phyloP scores from a whole-genome alignment of 2,113 vertebrate species.

The Dipodomys spectabilis region DNA sequence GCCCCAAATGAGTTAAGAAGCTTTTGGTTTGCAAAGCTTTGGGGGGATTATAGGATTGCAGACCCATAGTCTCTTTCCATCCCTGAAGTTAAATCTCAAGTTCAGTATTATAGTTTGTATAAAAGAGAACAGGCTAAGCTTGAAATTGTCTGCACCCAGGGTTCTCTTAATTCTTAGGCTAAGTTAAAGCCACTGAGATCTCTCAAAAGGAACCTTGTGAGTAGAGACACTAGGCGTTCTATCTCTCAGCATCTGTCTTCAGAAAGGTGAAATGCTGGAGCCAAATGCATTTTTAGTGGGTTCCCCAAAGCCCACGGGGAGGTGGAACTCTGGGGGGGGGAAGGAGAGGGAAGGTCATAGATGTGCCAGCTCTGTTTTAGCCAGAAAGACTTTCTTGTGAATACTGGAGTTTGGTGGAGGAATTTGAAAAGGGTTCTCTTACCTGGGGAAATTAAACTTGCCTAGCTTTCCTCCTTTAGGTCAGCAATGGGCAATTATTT shows the following conservation, averaged over 20 bases:
- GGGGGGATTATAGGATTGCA: conserved; percentile 59
- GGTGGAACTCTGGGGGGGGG: no score
- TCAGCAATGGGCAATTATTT: background rate
- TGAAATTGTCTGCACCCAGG: background rate
- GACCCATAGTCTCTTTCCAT: conserved; percentile 47
- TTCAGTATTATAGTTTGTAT: conserved; percentile 8
- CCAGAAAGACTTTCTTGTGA: conserved; percentile 3
- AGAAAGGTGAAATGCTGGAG: background rate
- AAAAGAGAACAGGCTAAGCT: background rate
- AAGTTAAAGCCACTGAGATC: background rate
- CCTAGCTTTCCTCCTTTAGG: conserved; percentile 12
- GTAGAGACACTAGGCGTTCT: background rate
- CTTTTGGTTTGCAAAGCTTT: conserved; percentile 59
- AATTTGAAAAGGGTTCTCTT: conserved; percentile 5
- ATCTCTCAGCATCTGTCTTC: background rate
- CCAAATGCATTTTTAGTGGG: background rate
- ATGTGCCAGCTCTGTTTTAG: background rate
- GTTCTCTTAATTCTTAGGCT: conserved; percentile 27
- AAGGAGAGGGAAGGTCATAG: background rate
- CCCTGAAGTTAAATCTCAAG: conserved; percentile 44
- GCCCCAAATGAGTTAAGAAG: conserved; percentile 47
- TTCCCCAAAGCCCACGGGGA: background rate
- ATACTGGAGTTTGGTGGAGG: background rate
- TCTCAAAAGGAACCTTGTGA: background rate
- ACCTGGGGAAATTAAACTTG: background rate